Evolutionary conservation across 2,888 invertebrate species (phyloP), one percentile per base, ranked within the genome.

Genomic region (Dryadula phaetusa): DNA sequence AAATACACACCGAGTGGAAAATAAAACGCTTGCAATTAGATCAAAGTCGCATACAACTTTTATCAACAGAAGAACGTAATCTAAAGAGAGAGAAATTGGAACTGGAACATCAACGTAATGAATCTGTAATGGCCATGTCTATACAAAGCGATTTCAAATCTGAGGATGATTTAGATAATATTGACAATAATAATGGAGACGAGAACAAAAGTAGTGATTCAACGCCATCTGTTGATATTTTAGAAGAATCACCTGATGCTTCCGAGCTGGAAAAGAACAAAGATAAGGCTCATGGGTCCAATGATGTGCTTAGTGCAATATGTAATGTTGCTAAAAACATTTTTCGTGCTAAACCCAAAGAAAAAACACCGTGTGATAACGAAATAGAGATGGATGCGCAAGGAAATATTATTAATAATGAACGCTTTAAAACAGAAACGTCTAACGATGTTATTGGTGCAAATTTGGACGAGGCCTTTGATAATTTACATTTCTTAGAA

Each of bases 1-100:
- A 92, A 69, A 79, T 92, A 42, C 94, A 93, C 72, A 92, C 94
- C 0, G 92, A 93, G 73, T 94, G 94, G 94, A 93, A 94, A 76
- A 90, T 92, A 54, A 93, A 90, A 83, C 84, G 90, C 12, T 78
- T 90, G 52, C 90, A 89, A 74, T 76, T 92, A 70, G 92, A 91
- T 67, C 88, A 92, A 71, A 86, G 84, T 71, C 78, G 90, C 71
- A 88, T 91, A 75, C 88, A 93, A 70, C 78, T 93, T 3, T 76
- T 93, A 5, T 93, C 92, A 0, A 92, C 93, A 0, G 91, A 93
- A 69, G 93, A 93, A 72, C 83, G 94, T 71, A 94, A 94, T 80
- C 79, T 93, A 1, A 92, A 93, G 69, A 85, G 94, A 66, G 94
- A 94, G 67, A 94, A 94, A 74, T 73, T 93, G 37, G 93, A 92